Conservation (phyloP, 2,888 invertebrate species). For the Schizaphis graminum region DNA sequence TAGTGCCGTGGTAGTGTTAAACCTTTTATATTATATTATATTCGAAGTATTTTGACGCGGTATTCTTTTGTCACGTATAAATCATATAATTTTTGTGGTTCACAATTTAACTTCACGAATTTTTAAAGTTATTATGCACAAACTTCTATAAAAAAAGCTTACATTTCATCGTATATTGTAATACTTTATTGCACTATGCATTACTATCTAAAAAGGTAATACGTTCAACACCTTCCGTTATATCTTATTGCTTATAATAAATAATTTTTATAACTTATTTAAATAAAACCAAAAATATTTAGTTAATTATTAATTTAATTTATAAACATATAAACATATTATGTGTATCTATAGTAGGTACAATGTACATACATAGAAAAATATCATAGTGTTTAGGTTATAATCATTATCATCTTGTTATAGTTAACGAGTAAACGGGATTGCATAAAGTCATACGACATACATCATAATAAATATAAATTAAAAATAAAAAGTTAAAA, state of each 20-base stretch:
- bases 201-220: not conserved
- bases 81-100: not conserved
- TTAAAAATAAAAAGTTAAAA: not conserved
- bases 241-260: not conserved
- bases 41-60: not conserved
- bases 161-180: not conserved
- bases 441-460: not conserved
- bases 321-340: not conserved
- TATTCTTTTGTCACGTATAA: conserved; percentile 8
- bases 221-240: not conserved
- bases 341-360: not conserved
- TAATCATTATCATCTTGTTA: not conserved
- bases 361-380: not conserved
- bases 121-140: not conserved
- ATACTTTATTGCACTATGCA: not conserved
- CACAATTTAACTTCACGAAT: not conserved
- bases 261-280: not conserved
- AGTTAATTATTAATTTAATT: not conserved
- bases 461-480: not conserved
- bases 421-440: not conserved
- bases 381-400: not conserved
- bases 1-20: not conserved
- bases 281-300: not conserved
- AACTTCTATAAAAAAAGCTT: not conserved
- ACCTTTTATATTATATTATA: not conserved